A percentile compares a stretch with the other conserved stretches of the same genome.
Evolutionary conservation across 2,888 invertebrate species (phyloP).

Genomic region (Elmis aenea): DNA sequence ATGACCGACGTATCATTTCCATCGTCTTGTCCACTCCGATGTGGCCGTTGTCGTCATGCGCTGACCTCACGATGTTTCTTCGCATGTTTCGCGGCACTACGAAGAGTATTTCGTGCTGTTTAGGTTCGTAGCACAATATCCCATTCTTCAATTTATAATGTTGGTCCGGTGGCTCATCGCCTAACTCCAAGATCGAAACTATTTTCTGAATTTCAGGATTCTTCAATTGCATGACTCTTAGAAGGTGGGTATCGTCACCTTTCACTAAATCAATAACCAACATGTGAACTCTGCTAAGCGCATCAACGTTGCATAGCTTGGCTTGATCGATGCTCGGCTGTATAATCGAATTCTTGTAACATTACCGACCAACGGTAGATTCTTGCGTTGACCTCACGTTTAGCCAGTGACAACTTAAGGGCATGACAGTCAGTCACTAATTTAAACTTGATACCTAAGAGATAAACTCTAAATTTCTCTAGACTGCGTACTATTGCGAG

Average conservation of each 20-base stretch:
- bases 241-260: conserved; percentile 6
- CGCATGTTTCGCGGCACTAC: conserved; percentile 20
- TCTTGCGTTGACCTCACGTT: conserved; percentile 26
- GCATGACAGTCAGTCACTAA: conserved; percentile 37
- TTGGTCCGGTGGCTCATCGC: too few species aligned
- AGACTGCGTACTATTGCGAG: conserved; percentile 34
- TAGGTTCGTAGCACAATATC: conserved; percentile 27
- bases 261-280: too few species aligned
- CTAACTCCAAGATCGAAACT: too few species aligned
- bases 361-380: too few species aligned
- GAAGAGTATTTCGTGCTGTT: conserved; percentile 12
- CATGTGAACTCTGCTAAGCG: too few species aligned
- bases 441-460: conserved; percentile 30
- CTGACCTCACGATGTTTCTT: conserved; percentile 12
- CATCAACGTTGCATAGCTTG: conserved; percentile 28
- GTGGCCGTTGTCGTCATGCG: conserved; percentile 20
- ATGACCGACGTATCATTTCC: conserved; percentile 17
- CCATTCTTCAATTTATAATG: conserved; percentile 22
- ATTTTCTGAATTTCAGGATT: too few species aligned
- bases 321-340: conserved; percentile 30
- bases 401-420: conserved; percentile 33
- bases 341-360: conserved; percentile 31
- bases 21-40: conserved; percentile 21
- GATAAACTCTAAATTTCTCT: conserved; percentile 34
- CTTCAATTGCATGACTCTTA: too few species aligned